A percentile compares a stretch with the other conserved stretches of the same genome.
Evolutionary conservation across 2,888 invertebrate genomes (phyloP).

Genomic region (Hypselothyrea guttata): DNA sequence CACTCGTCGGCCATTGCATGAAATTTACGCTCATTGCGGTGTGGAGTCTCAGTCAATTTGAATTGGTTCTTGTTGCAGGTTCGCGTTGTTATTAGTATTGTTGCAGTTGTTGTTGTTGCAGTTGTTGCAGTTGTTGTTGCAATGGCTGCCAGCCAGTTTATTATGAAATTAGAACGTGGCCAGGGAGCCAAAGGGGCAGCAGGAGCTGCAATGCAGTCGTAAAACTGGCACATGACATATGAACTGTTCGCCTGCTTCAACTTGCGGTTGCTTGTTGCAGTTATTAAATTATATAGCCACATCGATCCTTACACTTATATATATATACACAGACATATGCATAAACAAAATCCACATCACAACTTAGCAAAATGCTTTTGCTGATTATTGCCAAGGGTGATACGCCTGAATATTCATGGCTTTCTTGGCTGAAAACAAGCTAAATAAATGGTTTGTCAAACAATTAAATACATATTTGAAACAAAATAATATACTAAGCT

Average conservation of each 20-base stretch:
- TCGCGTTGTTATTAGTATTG: slow-evolving; percentile 25
- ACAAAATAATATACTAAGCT: no score
- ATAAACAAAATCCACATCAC: slow-evolving; percentile 30
- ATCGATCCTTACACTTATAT: neutral
- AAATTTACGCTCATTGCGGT: slow-evolving; percentile 77
- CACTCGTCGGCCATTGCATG: slow-evolving; percentile 42
- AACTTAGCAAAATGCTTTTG: slow-evolving; percentile 38
- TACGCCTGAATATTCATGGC: slow-evolving; percentile 33
- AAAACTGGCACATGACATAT: slow-evolving; percentile 73
- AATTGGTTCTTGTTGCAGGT: slow-evolving; percentile 47
- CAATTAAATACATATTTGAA: no score
- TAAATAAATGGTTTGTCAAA: no score
- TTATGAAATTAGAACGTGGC: slow-evolving; percentile 78
- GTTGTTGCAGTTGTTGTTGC: slow-evolving; percentile 40
- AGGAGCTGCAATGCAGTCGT: slow-evolving; percentile 63
- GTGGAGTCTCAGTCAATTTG: slow-evolving; percentile 61
- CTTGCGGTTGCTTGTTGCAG: slow-evolving; percentile 51
- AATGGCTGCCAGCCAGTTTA: slow-evolving; percentile 65
- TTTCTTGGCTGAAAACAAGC: slow-evolving; percentile 6
- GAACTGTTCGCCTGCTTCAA: slow-evolving; percentile 49
- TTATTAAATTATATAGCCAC: slow-evolving; percentile 67
- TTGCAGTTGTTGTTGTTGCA: slow-evolving; percentile 19
- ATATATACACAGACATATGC: neutral
- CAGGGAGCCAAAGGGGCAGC: slow-evolving; percentile 1
- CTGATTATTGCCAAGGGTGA: slow-evolving; percentile 71